phyloP scores from a whole-genome alignment of 2,888 invertebrate genomes.

The Liopterus haemorrhoidalis region DNA sequence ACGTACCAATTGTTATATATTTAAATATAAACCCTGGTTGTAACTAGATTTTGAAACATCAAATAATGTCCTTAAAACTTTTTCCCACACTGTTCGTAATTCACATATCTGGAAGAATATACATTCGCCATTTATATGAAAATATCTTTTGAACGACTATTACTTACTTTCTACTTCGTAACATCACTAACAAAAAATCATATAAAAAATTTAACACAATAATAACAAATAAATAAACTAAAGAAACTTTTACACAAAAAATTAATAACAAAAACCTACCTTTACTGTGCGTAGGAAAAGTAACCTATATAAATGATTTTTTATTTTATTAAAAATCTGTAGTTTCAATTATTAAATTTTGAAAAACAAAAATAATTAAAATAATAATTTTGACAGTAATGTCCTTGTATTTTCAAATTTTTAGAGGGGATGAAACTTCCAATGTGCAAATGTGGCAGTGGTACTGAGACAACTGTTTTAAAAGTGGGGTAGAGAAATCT shows the following conservation, averaged over 20 bases:
- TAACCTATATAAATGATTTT: too few relatives aligned
- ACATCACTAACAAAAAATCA: too few relatives aligned
- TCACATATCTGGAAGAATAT: too few relatives aligned
- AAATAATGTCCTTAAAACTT: too few relatives aligned
- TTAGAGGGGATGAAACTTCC: constrained; percentile 41
- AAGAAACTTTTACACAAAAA: background rate
- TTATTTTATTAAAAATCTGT: constrained; percentile 5
- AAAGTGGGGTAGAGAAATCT: constrained; percentile 35
- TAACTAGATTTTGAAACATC: too few relatives aligned
- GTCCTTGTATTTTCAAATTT: constrained; percentile 44
- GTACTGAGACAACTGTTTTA: constrained; percentile 25
- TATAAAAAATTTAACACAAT: constrained; percentile 1
- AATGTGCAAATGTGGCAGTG: constrained; percentile 20
- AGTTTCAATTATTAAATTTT: constrained; percentile 2
- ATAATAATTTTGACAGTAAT: constrained; percentile 36
- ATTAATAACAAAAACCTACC: background rate
- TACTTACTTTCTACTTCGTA: too few relatives aligned
- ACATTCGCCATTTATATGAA: too few relatives aligned
- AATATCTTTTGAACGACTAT: too few relatives aligned
- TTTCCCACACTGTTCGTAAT: too few relatives aligned
- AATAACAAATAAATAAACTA: constrained; percentile 3
- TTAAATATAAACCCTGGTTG: too few relatives aligned
- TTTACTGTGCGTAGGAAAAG: too few relatives aligned
- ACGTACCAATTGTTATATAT: too few relatives aligned
- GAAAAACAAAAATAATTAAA: constrained; percentile 15